Conservation (phyloP, 2,113 vertebrate species). For the Thamnophis sirtalis region DNA sequence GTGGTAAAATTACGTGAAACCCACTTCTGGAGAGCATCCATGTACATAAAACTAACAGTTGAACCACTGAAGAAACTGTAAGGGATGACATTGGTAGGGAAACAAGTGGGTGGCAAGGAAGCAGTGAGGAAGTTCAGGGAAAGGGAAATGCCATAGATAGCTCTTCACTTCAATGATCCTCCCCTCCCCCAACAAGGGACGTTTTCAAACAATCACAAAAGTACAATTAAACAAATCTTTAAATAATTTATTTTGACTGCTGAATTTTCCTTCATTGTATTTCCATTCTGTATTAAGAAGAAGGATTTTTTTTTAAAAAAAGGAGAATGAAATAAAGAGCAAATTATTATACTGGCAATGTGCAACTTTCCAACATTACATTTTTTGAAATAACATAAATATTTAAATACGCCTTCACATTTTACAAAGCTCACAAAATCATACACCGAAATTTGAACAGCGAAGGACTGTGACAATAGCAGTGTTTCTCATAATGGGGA, state of each 20-base stretch:
- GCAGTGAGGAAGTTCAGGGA: neutral
- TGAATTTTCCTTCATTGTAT: neutral
- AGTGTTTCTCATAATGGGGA: neutral
- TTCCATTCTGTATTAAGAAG: neutral
- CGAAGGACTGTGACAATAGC: neutral
- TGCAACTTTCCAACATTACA: slow-evolving; percentile 73
- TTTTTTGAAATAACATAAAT: slow-evolving; percentile 73
- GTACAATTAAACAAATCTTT: slow-evolving; percentile 2
- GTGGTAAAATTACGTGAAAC: no score
- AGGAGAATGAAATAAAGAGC: slow-evolving; percentile 46
- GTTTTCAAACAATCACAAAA: neutral
- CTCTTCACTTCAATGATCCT: neutral
- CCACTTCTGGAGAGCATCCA: neutral
- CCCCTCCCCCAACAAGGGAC: neutral
- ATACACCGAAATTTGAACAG: slow-evolving; percentile 45
- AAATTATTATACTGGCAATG: slow-evolving; percentile 53
- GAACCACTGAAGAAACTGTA: neutral
- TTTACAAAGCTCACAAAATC: slow-evolving; percentile 54
- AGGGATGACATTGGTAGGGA: neutral
- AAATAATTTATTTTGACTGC: slow-evolving; percentile 21
- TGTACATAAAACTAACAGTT: neutral
- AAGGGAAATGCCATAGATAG: neutral
- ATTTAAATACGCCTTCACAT: slow-evolving; percentile 66
- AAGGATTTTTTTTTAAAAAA: slow-evolving; percentile 15
- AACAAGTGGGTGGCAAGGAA: neutral